A percentile compares a stretch with the other conserved stretches of the same genome.
Conservation (phyloP, 2,113 vertebrate species). For the Oenanthe oenanthe region DNA sequence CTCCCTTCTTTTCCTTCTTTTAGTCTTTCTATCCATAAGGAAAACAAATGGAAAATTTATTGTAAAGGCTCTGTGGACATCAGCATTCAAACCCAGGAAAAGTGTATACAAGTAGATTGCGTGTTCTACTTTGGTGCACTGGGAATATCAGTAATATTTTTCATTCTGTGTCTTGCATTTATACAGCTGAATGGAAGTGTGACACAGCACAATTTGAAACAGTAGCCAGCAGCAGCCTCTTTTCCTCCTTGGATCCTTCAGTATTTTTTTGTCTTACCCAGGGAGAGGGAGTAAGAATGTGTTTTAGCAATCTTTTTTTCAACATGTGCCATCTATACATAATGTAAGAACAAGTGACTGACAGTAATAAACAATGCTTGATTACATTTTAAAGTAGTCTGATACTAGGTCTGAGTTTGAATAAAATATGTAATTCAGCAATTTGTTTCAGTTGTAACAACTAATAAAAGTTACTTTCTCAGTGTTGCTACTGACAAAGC, state of each 20-base stretch:
- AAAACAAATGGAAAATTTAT: background rate
- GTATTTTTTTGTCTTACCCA: background rate
- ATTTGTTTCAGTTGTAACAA: background rate
- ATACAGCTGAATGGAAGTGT: background rate
- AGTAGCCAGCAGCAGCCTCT: background rate
- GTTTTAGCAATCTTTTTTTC: background rate
- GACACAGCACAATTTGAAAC: background rate
- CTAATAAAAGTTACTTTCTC: conserved; percentile 25
- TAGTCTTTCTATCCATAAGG: background rate
- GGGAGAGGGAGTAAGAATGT: background rate
- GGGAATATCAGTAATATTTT: conserved; percentile 24
- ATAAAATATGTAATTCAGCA: background rate
- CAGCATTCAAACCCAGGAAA: conserved; percentile 2
- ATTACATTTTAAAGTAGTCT: conserved; percentile 7
- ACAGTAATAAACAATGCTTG: conserved; percentile 1
- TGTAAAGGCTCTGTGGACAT: background rate
- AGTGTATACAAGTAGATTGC: background rate
- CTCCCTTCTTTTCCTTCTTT: background rate
- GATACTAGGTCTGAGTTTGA: background rate
- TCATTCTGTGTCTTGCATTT: conserved; percentile 1
- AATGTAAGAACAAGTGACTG: conserved; percentile 20
- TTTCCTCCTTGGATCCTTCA: background rate
- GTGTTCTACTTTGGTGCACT: background rate
- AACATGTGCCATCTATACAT: background rate
- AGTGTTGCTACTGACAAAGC: background rate